Evolutionary conservation across 2,113 vertebrate species (phyloP).

Genomic region (Atlantisia rogersi): DNA sequence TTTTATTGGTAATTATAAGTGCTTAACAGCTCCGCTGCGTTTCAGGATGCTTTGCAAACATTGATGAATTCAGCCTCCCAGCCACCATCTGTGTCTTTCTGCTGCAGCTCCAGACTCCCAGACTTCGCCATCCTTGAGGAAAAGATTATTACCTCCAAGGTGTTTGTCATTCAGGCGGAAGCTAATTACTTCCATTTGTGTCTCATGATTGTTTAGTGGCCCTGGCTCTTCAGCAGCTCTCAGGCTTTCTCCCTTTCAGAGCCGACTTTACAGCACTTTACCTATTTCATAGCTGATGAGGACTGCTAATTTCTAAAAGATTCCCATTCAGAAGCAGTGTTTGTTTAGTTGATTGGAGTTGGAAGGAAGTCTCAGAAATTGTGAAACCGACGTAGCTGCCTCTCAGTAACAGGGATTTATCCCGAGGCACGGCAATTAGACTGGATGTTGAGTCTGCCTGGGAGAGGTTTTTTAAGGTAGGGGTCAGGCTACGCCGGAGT

Average conservation of each 20-base stretch:
- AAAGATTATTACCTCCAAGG: background rate
- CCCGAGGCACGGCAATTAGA: slow-evolving; percentile 11
- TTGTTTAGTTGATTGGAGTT: slow-evolving; percentile 28
- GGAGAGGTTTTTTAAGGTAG: slow-evolving; percentile 55
- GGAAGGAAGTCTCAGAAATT: slow-evolving; percentile 24
- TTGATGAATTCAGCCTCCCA: background rate
- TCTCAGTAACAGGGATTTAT: slow-evolving; percentile 5
- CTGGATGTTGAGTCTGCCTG: slow-evolving; percentile 47
- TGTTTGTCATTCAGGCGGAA: slow-evolving; percentile 24
- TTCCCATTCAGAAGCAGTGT: background rate
- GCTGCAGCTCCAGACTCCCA: background rate
- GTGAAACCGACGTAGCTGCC: background rate
- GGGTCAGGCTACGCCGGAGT: slow-evolving; percentile 35
- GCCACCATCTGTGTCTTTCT: background rate
- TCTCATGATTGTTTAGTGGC: background rate
- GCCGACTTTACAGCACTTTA: background rate
- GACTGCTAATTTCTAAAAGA: slow-evolving; percentile 19
- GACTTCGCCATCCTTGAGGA: background rate
- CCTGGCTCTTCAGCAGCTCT: background rate
- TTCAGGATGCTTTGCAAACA: slow-evolving; percentile 7
- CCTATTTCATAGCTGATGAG: background rate
- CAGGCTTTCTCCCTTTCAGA: background rate
- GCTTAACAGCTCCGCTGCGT: background rate
- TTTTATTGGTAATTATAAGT: background rate
- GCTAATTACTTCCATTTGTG: slow-evolving; percentile 32